Conservation (phyloP, 2,113 vertebrate species). For the Podiceps cristatus region DNA sequence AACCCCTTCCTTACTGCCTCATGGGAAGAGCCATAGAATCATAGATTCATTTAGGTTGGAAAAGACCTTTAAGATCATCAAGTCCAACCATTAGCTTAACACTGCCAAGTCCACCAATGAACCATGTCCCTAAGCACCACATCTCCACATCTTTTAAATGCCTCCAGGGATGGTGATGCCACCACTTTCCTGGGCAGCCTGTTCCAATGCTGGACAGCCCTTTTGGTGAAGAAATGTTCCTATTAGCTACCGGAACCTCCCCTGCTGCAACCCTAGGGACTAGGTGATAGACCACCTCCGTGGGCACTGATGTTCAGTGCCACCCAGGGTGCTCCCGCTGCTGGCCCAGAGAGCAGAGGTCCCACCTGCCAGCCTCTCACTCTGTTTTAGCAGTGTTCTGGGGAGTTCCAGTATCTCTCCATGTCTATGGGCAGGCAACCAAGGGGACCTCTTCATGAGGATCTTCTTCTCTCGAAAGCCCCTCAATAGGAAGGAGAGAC, state of each 20-base stretch:
- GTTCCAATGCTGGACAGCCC: not conserved
- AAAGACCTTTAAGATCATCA: too few relatives aligned
- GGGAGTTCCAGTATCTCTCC: not conserved
- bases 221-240: not conserved
- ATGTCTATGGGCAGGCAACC: not conserved
- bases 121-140: too few relatives aligned
- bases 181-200: not conserved
- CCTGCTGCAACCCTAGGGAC: too few relatives aligned
- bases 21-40: not conserved
- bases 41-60: not conserved
- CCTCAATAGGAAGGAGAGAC: not conserved
- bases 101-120: too few relatives aligned
- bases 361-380: not conserved
- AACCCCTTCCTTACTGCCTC: not conserved
- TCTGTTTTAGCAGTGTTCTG: not conserved
- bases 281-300: not conserved
- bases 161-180: too few relatives aligned
- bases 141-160: too few relatives aligned
- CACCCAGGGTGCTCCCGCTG: not conserved
- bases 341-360: not conserved
- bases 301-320: not conserved
- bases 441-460: rapidly evolving
- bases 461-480: not conserved
- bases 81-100: too few relatives aligned
- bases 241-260: too few relatives aligned